Evolutionary conservation across 2,888 invertebrate species (phyloP), one percentile per base, ranked within the genome.

Genomic region (Drosophila antonietae): DNA sequence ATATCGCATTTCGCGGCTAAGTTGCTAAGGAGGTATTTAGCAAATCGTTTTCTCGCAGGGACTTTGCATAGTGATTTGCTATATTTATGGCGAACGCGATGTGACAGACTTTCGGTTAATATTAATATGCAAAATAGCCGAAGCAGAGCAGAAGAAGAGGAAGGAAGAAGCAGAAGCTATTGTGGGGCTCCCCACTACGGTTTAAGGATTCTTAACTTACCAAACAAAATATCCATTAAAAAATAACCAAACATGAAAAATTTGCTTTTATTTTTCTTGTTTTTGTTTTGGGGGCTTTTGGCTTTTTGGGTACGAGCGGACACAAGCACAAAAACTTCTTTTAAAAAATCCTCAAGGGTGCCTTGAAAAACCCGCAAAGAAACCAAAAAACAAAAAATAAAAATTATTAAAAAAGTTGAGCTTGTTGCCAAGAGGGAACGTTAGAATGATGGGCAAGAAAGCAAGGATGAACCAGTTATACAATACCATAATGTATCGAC

Each of bases 151-250:
- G 65, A 35, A 31, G 28, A 43, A 52, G 43, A n/a, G n/a, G n/a
- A n/a, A 31, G 43, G 33, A 43, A 52, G 37, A 66, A 47, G 72
- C 66, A 56, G 28, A 20, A 23, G 44, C 55, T 56, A 55, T n/a
- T 33, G 58, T 28, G 3, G 8, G n/a, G 4, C 35, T 9, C 15
- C 12, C 23, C 20, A 9, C 47, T 28, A 2, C 46, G n/a, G 63
- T 51, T 41, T 31, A 67, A 80, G 80, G 80, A 73, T n/a, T n/a
- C 81, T 80, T 63, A 70, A 75, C 72, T n/a, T n/a, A n/a, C n/a
- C n/a, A n/a, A n/a, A 79, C 59, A 58, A 68, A 68, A 65, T 60
- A 44, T 39, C 59, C 60, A 62, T 61, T n/a, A n/a, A 69, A 66
- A 74, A 69, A 18, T 57, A 56, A 39, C 33, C 49, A 68, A 68